phyloP scores from a whole-genome alignment of 2,888 invertebrate genomes.

The Lutraria lutraria region DNA sequence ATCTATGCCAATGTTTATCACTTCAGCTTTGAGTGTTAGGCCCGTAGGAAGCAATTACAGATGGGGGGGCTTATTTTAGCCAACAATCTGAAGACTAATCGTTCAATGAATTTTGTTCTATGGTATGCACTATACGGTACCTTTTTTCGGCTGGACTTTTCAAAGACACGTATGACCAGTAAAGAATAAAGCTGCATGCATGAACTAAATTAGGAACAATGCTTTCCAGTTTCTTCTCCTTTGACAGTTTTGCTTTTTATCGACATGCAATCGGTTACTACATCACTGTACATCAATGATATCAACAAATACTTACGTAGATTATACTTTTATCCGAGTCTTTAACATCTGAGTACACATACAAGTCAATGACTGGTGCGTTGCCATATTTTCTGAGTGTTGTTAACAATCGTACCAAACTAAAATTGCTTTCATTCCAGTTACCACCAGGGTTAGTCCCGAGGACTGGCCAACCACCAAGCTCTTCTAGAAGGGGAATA shows the following conservation, averaged over 20 bases:
- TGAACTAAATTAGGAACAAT: neutral
- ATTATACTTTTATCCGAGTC: slow-evolving; percentile 95
- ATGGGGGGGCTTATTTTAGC: too few relatives aligned
- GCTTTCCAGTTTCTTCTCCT: neutral
- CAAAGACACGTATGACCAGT: neutral
- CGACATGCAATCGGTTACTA: neutral
- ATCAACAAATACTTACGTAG: slow-evolving; percentile 89
- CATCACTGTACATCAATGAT: neutral
- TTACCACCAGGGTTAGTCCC: slow-evolving; percentile 65
- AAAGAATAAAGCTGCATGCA: too few relatives aligned
- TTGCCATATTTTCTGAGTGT: slow-evolving; percentile 91
- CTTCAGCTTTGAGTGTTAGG: too few relatives aligned
- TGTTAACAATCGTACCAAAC: slow-evolving; percentile 88
- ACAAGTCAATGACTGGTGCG: slow-evolving; percentile 77
- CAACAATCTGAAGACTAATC: neutral
- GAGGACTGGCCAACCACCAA: slow-evolving; percentile 95
- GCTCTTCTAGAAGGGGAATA: slow-evolving; percentile 89
- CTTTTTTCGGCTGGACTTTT: neutral
- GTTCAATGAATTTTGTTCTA: neutral
- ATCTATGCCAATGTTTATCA: too few relatives aligned
- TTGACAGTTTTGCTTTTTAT: neutral
- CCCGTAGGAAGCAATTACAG: too few relatives aligned
- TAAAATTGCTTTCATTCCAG: slow-evolving; percentile 89
- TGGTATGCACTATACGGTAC: neutral
- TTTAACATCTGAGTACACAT: slow-evolving; percentile 95